Evolutionary conservation across 2,113 vertebrate species (phyloP).

Genomic region (Alligator mississippiensis): DNA sequence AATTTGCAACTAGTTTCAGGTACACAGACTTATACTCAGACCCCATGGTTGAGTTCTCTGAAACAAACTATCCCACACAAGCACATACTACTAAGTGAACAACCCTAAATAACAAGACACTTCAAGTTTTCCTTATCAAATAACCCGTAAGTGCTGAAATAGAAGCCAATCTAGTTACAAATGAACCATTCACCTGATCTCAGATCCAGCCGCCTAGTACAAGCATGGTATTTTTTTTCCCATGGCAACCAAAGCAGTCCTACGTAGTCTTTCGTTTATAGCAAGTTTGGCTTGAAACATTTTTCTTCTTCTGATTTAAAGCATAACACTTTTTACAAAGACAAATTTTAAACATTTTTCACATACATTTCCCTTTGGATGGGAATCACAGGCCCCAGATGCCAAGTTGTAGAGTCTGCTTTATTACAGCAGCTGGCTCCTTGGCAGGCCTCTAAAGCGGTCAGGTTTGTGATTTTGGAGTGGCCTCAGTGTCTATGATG

Average conservation of each 20-base stretch:
- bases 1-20: background rate
- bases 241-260: background rate
- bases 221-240: background rate
- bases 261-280: constrained; percentile 19
- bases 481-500: constrained; percentile 55
- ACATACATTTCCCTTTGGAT: constrained; percentile 70
- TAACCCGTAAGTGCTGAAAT: constrained; percentile 1
- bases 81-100: background rate
- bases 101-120: constrained; percentile 8
- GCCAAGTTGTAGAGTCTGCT: constrained; percentile 72
- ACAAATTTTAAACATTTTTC: constrained; percentile 75
- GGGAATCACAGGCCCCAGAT: constrained; percentile 46
- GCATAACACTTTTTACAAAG: constrained; percentile 67
- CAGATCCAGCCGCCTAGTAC: background rate
- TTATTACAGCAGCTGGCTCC: constrained; percentile 74
- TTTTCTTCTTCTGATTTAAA: constrained; percentile 56
- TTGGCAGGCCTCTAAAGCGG: constrained; percentile 65
- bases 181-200: background rate
- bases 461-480: constrained; percentile 73
- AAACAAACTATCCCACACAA: background rate
- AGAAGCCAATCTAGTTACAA: background rate
- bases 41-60: background rate
- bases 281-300: constrained; percentile 36
- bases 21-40: background rate
- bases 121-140: constrained; percentile 6